phyloP scores from a whole-genome alignment of 2,797 vertebrate genomes.

The Ctenopoma multispine region DNA sequence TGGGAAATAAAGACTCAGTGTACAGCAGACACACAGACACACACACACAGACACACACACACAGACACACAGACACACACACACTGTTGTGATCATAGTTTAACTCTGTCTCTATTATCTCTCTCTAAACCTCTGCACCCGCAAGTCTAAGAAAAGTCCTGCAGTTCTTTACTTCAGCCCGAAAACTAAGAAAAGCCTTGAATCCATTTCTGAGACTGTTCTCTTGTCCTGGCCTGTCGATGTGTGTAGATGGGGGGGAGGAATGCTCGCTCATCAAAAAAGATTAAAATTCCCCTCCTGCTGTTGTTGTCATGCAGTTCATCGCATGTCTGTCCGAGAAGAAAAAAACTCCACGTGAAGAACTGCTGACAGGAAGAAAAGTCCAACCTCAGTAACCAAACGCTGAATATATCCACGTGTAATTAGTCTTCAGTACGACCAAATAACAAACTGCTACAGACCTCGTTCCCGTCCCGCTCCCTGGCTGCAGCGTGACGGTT shows the following conservation, averaged over 20 bases:
- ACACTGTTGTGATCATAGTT: slow-evolving; percentile 54
- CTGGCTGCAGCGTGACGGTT: slow-evolving; percentile 7
- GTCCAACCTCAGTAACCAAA: slow-evolving; percentile 25
- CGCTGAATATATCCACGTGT: slow-evolving; percentile 29
- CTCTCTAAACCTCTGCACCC: slow-evolving; percentile 26
- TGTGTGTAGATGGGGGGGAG: slow-evolving; percentile 36
- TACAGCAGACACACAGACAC: slow-evolving; percentile 43
- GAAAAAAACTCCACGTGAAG: slow-evolving; percentile 32
- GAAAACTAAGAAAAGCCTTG: slow-evolving; percentile 26
- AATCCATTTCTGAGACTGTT: slow-evolving; percentile 40
- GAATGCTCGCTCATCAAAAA: slow-evolving; percentile 20
- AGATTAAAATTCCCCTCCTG: slow-evolving; percentile 22
- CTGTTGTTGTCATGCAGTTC: slow-evolving; percentile 66
- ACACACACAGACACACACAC: slow-evolving; percentile 16
- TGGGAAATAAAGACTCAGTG: slow-evolving; percentile 59
- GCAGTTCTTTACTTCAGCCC: slow-evolving; percentile 23
- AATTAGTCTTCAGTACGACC: slow-evolving; percentile 31
- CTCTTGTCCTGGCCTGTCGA: slow-evolving; percentile 28
- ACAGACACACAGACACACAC: slow-evolving; percentile 19
- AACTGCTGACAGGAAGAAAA: slow-evolving; percentile 40
- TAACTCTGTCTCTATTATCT: slow-evolving; percentile 44
- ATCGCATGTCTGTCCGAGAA: slow-evolving; percentile 69
- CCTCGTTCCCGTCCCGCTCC: slow-evolving; percentile 4
- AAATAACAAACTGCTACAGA: slow-evolving; percentile 7
- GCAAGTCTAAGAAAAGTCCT: slow-evolving; percentile 42